Percentiles rank a stretch among this genome's conserved stretches.
phyloP scores from a whole-genome alignment of 2,797 vertebrate genomes.

The Podarcis siculus region DNA sequence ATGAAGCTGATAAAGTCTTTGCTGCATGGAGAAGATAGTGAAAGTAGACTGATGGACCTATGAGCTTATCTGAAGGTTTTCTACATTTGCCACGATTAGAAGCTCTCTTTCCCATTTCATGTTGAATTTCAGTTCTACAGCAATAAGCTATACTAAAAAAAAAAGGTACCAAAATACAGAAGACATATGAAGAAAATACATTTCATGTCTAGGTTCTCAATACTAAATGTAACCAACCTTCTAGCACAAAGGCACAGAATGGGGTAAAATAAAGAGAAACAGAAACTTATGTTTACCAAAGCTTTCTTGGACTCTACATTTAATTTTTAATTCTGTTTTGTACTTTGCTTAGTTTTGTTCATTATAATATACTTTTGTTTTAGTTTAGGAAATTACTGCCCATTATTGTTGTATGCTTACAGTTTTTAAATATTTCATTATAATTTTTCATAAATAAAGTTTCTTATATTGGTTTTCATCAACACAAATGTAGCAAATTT shows the following conservation, averaged over 20 bases:
- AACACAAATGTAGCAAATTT: background rate
- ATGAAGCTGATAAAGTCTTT: background rate
- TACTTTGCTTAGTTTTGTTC: too few species aligned
- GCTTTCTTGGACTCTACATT: too few species aligned
- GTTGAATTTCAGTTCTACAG: background rate
- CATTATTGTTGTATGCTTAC: too few species aligned
- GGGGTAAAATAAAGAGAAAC: background rate
- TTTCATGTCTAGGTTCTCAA: background rate
- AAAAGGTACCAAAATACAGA: background rate
- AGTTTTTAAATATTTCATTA: background rate
- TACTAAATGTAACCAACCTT: background rate
- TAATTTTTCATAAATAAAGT: background rate
- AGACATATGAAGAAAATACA: background rate
- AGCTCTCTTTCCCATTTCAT: background rate
- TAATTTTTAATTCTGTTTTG: too few species aligned
- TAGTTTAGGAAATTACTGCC: too few species aligned
- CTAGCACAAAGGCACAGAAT: background rate
- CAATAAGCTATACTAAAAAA: background rate
- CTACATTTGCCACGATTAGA: background rate
- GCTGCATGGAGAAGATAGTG: background rate
- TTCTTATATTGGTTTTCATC: slow-evolving; percentile 25
- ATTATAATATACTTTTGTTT: too few species aligned
- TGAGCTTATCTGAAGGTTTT: background rate
- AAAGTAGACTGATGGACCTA: background rate
- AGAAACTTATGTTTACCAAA: background rate